Evolutionary conservation across 2,113 vertebrate genomes (phyloP), one percentile per base, ranked within the genome.

Genomic region (Sialia sialis): DNA sequence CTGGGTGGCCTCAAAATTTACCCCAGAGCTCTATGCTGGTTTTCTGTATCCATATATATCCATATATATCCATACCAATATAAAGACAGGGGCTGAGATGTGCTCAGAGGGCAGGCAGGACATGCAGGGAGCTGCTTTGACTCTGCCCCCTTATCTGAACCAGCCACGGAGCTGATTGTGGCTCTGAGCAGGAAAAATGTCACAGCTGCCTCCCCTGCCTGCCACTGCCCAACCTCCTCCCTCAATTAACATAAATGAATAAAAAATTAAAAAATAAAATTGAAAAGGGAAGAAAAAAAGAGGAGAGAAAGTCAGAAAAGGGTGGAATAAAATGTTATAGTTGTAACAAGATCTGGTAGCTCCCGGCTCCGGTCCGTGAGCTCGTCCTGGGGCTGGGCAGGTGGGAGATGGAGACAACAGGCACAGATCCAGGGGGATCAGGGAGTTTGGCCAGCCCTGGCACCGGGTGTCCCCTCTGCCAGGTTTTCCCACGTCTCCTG

Each of bases 171-270:
- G 82, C 90, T 66, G 94, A 84, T 19, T 60, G 94, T 8, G 9
- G 77, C 90, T 91, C 94, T 4, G 11, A 94, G 93, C 84, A 88
- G 91, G 39, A 85, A 88, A 91, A 96, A 95, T 51, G 87, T 77
- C 68, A 34, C 58, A 3, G 10, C 78, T 87, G 81, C 68, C n/a
- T 84, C 17, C 14, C n/a, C n/a, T 84, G 58, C 95, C 67, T 74
- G 81, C 55, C 70, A 36, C 39, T 52, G 44, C 78, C 48, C 64
- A 91, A 66, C 26, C 56, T 69, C 66, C 44, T 52, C 1, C 1
- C 44, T 55, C 72, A 27, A 91, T 93, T 78, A 93, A 64, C 87
- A 93, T 78, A 92, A 16, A 93, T 89, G 48, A 89, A 95, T 94
- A n/a, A n/a, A n/a, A n/a, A n/a, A n/a, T n/a, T n/a, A 3, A 0